Conservation (phyloP, 1,140 invertebrate species). For the Heliothis subflexa region DNA sequence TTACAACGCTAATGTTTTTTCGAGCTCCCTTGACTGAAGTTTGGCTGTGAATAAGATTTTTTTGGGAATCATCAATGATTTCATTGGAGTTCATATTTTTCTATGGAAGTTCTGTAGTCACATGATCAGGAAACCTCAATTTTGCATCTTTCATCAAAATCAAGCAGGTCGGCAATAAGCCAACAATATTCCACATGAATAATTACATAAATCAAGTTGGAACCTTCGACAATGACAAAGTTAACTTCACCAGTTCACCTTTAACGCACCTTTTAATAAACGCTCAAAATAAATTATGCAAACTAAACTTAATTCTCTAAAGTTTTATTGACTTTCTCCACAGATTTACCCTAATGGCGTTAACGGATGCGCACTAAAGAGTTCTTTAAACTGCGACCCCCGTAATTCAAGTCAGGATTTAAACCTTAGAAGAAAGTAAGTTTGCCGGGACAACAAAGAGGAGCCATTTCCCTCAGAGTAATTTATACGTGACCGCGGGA, state of each 20-base stretch:
- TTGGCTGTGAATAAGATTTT: constrained; percentile 1
- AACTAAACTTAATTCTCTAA: constrained; percentile 48
- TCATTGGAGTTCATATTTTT: no score
- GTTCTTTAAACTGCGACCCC: constrained; percentile 62
- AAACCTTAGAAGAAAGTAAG: constrained; percentile 76
- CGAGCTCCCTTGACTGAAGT: constrained; percentile 21
- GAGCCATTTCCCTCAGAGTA: constrained; percentile 67
- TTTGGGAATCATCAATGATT: no score
- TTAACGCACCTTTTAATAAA: constrained; percentile 29
- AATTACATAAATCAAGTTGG: not conserved
- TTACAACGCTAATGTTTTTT: constrained; percentile 72
- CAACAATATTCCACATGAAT: not conserved
- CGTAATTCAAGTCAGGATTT: constrained; percentile 79
- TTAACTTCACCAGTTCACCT: not conserved
- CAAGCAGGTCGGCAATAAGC: not conserved
- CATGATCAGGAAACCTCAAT: no score
- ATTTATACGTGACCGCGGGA: constrained; percentile 71
- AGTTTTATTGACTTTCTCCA: constrained; percentile 56
- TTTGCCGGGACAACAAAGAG: constrained; percentile 76
- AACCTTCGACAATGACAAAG: not conserved
- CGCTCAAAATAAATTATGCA: constrained; percentile 41
- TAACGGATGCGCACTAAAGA: constrained; percentile 55
- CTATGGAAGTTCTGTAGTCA: no score
- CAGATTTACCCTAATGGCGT: constrained; percentile 55
- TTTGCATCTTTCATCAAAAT: no score